Conservation (phyloP, 1,140 invertebrate genomes). For the Papilio aristodemus region DNA sequence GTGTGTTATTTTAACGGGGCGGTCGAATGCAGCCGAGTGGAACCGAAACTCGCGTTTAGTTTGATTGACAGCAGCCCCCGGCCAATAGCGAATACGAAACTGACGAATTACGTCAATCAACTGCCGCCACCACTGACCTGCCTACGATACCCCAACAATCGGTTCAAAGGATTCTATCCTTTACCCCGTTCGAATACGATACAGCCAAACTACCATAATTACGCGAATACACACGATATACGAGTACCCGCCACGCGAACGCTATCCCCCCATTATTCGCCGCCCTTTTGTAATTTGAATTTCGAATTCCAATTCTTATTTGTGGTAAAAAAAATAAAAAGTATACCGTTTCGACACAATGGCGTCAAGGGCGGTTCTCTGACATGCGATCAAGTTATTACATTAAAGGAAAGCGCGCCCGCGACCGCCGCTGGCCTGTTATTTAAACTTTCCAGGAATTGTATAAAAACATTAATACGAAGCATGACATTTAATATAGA, state of each 20-base stretch:
- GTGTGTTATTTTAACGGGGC: slow-evolving; percentile 32
- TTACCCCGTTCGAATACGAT: slow-evolving; percentile 49
- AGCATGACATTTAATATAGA: slow-evolving; percentile 40
- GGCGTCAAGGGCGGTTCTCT: slow-evolving; percentile 78
- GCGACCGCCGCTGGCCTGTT: slow-evolving; percentile 55
- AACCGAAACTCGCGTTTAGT: slow-evolving; percentile 55
- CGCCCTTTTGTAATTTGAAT: slow-evolving; percentile 80
- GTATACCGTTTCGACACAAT: slow-evolving; percentile 77
- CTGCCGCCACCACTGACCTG: slow-evolving; percentile 52
- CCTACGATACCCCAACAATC: slow-evolving; percentile 37
- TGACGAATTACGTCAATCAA: slow-evolving; percentile 84
- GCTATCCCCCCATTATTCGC: slow-evolving; percentile 78
- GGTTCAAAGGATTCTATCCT: slow-evolving; percentile 42
- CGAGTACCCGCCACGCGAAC: slow-evolving; percentile 69
- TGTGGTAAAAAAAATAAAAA: slow-evolving; percentile 76
- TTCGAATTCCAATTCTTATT: slow-evolving; percentile 80
- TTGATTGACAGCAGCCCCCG: slow-evolving; percentile 84
- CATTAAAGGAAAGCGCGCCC: slow-evolving; percentile 76
- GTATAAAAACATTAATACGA: slow-evolving; percentile 46
- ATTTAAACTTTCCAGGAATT: slow-evolving; percentile 71
- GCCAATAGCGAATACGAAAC: slow-evolving; percentile 83
- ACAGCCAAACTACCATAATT: slow-evolving; percentile 47
- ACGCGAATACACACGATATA: slow-evolving; percentile 55
- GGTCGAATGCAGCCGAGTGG: slow-evolving; percentile 48
- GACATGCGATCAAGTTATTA: slow-evolving; percentile 81